phyloP scores from a whole-genome alignment of 2,888 invertebrate genomes.

The Podotricha telesiphe region DNA sequence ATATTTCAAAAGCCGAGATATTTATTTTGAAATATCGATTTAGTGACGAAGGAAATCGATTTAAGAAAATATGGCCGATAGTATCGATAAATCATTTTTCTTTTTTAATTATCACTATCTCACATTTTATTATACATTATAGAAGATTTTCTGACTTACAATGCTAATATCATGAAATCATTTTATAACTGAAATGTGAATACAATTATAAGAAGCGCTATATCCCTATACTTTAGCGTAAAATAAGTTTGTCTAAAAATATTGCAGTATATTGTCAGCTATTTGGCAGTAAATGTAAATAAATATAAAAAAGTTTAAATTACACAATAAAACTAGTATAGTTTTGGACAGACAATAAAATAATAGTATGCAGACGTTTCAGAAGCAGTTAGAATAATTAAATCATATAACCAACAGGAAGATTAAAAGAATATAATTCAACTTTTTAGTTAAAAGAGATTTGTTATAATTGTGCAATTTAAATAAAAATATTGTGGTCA shows the following conservation, averaged over 20 bases:
- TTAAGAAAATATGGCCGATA: not conserved
- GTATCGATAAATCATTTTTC: not conserved
- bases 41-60: not conserved
- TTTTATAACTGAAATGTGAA: constrained; percentile 17
- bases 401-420: not conserved
- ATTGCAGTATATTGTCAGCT: constrained; percentile 40
- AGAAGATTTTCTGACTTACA: not conserved
- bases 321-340: constrained; percentile 10
- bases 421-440: not conserved
- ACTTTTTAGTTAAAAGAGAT: not conserved
- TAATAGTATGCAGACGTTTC: not conserved
- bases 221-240: constrained; percentile 33
- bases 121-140: not conserved
- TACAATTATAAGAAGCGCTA: constrained; percentile 38
- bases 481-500: constrained; percentile 19
- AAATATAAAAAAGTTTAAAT: constrained; percentile 30
- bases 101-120: not conserved
- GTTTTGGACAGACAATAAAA: constrained; percentile 15
- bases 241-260: constrained; percentile 44
- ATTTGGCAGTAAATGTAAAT: constrained; percentile 42
- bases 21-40: constrained; percentile 6
- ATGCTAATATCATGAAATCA: not conserved
- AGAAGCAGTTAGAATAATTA: not conserved
- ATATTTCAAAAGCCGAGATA: not conserved
- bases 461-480: constrained; percentile 37